These are phyloP conservation scores for Phrixothrix hirtus DNA, from an alignment of 2,888 invertebrate species.

Conservation along the genomic window DNA sequence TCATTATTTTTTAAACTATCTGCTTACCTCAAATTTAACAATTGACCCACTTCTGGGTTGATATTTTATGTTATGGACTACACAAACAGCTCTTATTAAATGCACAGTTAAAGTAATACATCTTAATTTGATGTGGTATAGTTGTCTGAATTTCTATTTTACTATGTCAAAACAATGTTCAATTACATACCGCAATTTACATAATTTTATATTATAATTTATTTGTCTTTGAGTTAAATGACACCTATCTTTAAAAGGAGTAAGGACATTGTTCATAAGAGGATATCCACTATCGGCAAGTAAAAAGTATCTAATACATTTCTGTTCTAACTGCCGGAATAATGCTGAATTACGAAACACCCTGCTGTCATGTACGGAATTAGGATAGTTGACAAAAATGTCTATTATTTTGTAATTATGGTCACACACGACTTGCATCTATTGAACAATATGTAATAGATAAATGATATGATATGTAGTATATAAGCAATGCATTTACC, in stretches of 20 bases:
- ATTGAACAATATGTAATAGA: too few species aligned
- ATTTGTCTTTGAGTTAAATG: constrained; percentile 10
- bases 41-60: neutral
- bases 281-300: too few species aligned
- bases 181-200: constrained; percentile 13
- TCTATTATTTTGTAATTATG: constrained; percentile 8
- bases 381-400: constrained; percentile 10
- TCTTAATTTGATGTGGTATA: constrained; percentile 3
- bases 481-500: neutral
- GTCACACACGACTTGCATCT: constrained; percentile 19
- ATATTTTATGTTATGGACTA: neutral
- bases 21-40: too few species aligned
- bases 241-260: constrained; percentile 12
- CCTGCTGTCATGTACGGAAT: too few species aligned
- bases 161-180: constrained; percentile 5
- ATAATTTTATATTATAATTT: constrained; percentile 15
- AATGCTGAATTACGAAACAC: too few species aligned
- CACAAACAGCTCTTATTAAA: neutral
- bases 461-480: neutral
- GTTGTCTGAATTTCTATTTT: neutral
- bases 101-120: neutral
- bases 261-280: too few species aligned
- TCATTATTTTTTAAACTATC: too few species aligned
- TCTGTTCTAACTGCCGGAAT: constrained; percentile 11
- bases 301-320: too few species aligned